Conservation (phyloP, 1,140 invertebrate genomes). For the Leptinotarsa undecemlineata region DNA sequence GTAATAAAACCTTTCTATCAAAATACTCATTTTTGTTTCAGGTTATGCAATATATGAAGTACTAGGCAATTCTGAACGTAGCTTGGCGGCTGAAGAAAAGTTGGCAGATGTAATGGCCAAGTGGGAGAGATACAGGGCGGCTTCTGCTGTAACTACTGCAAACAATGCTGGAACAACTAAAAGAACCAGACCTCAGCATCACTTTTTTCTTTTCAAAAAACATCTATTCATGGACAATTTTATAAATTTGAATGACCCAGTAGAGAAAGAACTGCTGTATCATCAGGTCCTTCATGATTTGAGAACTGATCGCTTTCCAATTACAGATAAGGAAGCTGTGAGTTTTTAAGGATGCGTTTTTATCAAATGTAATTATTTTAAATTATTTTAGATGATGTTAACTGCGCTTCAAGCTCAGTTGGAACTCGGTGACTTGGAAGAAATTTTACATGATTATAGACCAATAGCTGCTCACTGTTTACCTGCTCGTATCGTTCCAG, state of each 20-base stretch:
- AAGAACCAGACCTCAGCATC: conserved; percentile 58
- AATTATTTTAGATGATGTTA: conserved; percentile 77
- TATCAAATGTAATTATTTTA: conserved; percentile 26
- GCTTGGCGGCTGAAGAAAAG: conserved; percentile 82
- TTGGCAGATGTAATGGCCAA: conserved; percentile 93
- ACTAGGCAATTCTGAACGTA: conserved; percentile 77
- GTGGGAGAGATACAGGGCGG: conserved; percentile 85
- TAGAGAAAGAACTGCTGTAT: conserved; percentile 95
- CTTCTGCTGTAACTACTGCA: conserved; percentile 58
- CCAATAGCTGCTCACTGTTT: conserved; percentile 79
- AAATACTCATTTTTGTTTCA: conserved; percentile 34
- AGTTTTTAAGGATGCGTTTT: conserved; percentile 52
- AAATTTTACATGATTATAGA: conserved; percentile 71
- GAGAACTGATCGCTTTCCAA: conserved; percentile 85
- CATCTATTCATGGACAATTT: conserved; percentile 87
- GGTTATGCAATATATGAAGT: conserved; percentile 65
- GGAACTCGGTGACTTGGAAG: conserved; percentile 82
- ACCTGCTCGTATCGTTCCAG: conserved; percentile 76
- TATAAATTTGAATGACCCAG: conserved; percentile 81
- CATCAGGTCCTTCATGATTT: conserved; percentile 92
- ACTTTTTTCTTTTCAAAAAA: conserved; percentile 87
- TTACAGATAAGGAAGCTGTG: conserved; percentile 91
- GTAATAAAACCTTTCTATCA: background rate
- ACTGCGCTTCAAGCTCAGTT: conserved; percentile 92
- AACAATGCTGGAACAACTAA: conserved; percentile 53